Base-by-base conservation (phyloP, 2,888 invertebrate genomes). In the Orthosia cruda region DNA sequence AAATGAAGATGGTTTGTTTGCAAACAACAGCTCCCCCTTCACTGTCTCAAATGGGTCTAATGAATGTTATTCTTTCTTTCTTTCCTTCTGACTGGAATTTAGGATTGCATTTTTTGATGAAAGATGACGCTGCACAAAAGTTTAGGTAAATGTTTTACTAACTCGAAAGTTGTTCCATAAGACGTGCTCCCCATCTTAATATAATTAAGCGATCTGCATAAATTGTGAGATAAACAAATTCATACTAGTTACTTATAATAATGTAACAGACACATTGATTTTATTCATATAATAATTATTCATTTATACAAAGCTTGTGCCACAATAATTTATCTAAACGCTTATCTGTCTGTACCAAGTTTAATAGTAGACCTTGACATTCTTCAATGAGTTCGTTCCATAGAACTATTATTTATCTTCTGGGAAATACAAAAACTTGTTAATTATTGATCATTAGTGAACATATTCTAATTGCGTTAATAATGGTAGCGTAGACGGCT, bases 281-380 rank as follows among this genome's bases (percentile, higher is more conserved):
- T 49, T 65, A 65, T 65, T 13, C 13, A 59, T 16, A 68, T 20
- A 49, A 40, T 26, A 49, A 55, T 47, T 47, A 2, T 58, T 49
- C 23, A 55, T 4, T 3, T 15, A 20, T 45, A 70, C 49, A 54
- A 67, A 59, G 55, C 63, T 59, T 18, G 77, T 59, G 20, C 66
- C 55, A 49, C 57, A 54, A 49, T 59, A n/a, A 68, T 73, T 81
- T 70, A 81, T 73, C 73, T 73, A 45, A 73, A 73, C 50, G 59
- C 59, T 81, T 81, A 81, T 81, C 82, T 69, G 1, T 66, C 23
- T 18, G 61, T n/a, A 23, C 65, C 20, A 49, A 55, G 50, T 50
- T 68, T 50, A 65, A 20, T 47, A 57, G 2, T 3, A 54, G 18
- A n/a, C 81, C 82, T 81, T 81, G 82, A 70, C 70, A 81, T 77